Conservation (phyloP, 2,797 vertebrate species). For the Coreius guichenoti region DNA sequence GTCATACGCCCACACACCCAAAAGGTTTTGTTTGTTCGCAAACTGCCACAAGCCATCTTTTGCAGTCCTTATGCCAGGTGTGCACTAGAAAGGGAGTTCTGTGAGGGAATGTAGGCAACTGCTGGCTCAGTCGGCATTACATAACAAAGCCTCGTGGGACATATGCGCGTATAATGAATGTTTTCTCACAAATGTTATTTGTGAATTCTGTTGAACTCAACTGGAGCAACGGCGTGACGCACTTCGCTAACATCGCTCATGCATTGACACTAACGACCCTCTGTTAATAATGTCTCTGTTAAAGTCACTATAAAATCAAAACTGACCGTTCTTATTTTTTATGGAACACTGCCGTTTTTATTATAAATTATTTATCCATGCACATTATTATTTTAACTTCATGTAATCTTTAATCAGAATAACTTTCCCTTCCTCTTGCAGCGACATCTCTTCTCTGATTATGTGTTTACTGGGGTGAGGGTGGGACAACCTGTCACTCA, state of each 20-base stretch:
- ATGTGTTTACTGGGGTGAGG: no score
- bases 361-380: background rate
- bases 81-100: conserved; percentile 46
- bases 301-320: background rate
- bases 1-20: conserved; percentile 73
- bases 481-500: no score
- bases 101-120: conserved; percentile 47
- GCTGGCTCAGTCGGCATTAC: conserved; percentile 51
- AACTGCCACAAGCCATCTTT: conserved; percentile 70
- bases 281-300: background rate
- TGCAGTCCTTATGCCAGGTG: conserved; percentile 62
- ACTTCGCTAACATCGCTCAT: background rate
- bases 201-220: conserved; percentile 33
- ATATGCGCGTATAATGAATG: conserved; percentile 26
- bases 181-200: conserved; percentile 19
- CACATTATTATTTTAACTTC: background rate
- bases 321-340: background rate
- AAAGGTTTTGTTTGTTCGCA: conserved; percentile 71
- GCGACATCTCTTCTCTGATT: background rate
- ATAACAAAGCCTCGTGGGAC: conserved; percentile 51
- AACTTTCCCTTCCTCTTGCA: background rate
- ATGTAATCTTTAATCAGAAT: background rate
- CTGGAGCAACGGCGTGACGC: background rate
- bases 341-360: background rate
- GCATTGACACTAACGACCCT: background rate